Evolutionary conservation across 2,888 invertebrate species (phyloP).

Genomic region (Drosophila picticornis): DNA sequence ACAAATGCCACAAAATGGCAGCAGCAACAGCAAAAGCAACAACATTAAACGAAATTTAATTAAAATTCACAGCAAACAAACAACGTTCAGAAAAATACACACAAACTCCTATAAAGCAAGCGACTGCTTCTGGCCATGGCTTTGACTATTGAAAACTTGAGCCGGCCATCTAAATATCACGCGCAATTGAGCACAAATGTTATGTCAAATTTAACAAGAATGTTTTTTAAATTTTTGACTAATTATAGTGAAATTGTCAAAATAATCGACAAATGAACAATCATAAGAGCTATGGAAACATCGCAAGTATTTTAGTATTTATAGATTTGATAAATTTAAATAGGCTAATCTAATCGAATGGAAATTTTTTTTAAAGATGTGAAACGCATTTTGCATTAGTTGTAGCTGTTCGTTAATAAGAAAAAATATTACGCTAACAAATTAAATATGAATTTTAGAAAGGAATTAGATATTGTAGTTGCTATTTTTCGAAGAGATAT

Average conservation of each 20-base stretch:
- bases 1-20: slow-evolving; percentile 26
- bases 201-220: neutral
- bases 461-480: no score
- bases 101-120: neutral
- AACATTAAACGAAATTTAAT: slow-evolving; percentile 71
- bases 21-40: slow-evolving; percentile 26
- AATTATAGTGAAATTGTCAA: neutral
- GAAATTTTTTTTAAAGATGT: no score
- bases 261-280: neutral
- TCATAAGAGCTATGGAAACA: neutral
- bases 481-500: no score
- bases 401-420: no score
- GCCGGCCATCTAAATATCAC: slow-evolving; percentile 10
- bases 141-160: neutral
- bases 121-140: neutral
- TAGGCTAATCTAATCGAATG: no score
- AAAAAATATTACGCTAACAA: no score
- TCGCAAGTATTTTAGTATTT: neutral
- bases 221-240: neutral
- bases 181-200: neutral
- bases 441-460: no score
- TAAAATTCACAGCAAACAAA: slow-evolving; percentile 55
- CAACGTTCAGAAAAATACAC: slow-evolving; percentile 17
- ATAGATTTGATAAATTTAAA: neutral
- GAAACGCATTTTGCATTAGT: no score